Base-by-base conservation (phyloP, 2,888 invertebrate species). In the Tinea trinotella region DNA sequence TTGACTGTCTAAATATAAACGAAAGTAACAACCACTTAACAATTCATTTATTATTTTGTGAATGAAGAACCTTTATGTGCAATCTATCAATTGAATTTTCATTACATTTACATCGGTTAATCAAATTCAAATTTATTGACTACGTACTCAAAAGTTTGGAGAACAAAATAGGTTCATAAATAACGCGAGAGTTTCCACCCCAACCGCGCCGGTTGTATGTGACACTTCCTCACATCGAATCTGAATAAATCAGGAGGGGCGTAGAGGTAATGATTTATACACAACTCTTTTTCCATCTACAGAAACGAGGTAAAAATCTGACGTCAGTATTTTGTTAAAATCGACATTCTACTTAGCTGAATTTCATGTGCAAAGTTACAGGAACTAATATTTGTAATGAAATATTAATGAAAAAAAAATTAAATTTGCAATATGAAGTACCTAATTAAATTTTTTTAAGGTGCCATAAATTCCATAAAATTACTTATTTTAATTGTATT, bases 231-330 rank as follows among this genome's bases (percentile, higher is more conserved):
- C 56, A 55, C 52, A 55, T 53, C 52, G 56, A 46, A 52, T 57
- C 40, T 50, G 46, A 53, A 40, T 53, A 49, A 53, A 53, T 53
- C 53, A 53, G 53, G n/a, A 50, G 50, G 50, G 50, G 50, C 68
- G 70, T 67, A 65, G 66, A 70, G 65, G 60, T 67, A 67, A 70
- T 75, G 68, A 74, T 76, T 71, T 74, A 73, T 71, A 61, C 65
- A 62, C 62, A 64, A 66, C 64, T 66, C 64, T 64, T 66, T 61
- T 59, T 58, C 56, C 63, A 48, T 48, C 48, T 22, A 50, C 50
- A 3, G 2, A 24, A 13, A 50, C n/a, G 50, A 50, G 50, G 24
- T 50, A 24, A 50, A 50, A 50, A 13, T 3, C 10, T 5, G 20
- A 24, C 15, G 9, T 48, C 20, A n/a, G 24, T 24, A 24, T 50